Conservation (phyloP, 2,888 invertebrate genomes). For the Phyto melanocephala region DNA sequence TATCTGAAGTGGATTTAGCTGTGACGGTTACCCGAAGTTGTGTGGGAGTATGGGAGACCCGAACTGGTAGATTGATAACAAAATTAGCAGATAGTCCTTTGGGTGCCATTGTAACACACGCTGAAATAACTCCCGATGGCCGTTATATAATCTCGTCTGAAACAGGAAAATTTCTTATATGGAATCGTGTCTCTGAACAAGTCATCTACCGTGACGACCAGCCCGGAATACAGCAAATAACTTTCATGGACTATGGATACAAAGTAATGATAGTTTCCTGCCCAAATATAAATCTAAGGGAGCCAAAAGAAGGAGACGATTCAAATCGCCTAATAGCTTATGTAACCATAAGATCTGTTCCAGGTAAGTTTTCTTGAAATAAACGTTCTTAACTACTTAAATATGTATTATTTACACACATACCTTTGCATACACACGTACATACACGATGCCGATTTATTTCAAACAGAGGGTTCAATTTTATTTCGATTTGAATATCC, state of each 20-base stretch:
- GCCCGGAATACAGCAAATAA: conserved; percentile 79
- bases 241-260: conserved; percentile 78
- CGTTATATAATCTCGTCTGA: conserved; percentile 93
- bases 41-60: conserved; percentile 96
- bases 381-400: no score
- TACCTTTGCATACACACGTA: no score
- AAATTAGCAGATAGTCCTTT: conserved; percentile 94
- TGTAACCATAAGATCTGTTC: conserved; percentile 85
- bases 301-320: conserved; percentile 82
- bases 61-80: conserved; percentile 89
- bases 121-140: conserved; percentile 91
- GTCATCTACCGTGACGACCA: conserved; percentile 88
- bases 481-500: conserved; percentile 91
- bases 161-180: conserved; percentile 93
- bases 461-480: conserved; percentile 84
- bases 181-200: conserved; percentile 88
- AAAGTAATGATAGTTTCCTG: conserved; percentile 78
- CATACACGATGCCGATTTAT: neutral
- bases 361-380: no score
- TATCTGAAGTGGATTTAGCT: conserved; percentile 89
- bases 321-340: conserved; percentile 82
- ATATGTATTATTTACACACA: no score
- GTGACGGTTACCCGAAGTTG: conserved; percentile 96
- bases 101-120: conserved; percentile 96
- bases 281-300: conserved; percentile 79